Evolutionary conservation across 2,888 invertebrate species (phyloP), one percentile per base, ranked within the genome.

Genomic region (Callinectes sapidus): DNA sequence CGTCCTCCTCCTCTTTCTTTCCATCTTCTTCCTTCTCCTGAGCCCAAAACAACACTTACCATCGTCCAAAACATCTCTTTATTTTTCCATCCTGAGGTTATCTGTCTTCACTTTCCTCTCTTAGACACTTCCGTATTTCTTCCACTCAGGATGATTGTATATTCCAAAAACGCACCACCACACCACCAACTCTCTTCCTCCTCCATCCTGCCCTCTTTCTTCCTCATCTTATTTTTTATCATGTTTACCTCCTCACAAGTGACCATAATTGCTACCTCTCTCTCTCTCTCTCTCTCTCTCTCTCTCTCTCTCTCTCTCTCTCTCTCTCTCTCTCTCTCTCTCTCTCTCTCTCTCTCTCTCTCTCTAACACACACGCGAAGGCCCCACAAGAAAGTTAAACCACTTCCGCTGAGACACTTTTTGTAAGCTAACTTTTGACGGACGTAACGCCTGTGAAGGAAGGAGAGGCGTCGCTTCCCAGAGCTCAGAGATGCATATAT

Each of bases 281-380:
- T 61, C 61, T 61, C 61, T 61, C 61, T 61, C 61, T 48, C 48
- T 48, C 48, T 48, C 48, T 48, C 48, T 48, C 48, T 48, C 48
- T 48, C 54, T n/a, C 39, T 89, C 54, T 23, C 54, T 54, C 89
- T 54, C 77, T 77, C 28, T 28, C 77, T 77, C 77, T 77, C 77
- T 28, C 28, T 28, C 77, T 71, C 35, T 71, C 90, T 71, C 90
- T 71, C 71, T 71, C 71, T 32, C 71, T 71, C 71, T 35, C 71
- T 71, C 90, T 54, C 89, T 89, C 89, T 89, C 89, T 55, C 89
- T 89, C 89, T 89, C 89, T 89, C 54, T 89, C 89, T 89, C 89
- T 89, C 89, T 89, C n/a, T n/a, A n/a, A n/a, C n/a, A n/a, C n/a
- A n/a, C n/a, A 55, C 1, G 55, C 16, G 55, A 55, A 8, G 55